Evolutionary conservation across 2,113 vertebrate genomes (phyloP), one percentile per base, ranked within the genome.

Genomic region (Herpailurus yagouaroundi): DNA sequence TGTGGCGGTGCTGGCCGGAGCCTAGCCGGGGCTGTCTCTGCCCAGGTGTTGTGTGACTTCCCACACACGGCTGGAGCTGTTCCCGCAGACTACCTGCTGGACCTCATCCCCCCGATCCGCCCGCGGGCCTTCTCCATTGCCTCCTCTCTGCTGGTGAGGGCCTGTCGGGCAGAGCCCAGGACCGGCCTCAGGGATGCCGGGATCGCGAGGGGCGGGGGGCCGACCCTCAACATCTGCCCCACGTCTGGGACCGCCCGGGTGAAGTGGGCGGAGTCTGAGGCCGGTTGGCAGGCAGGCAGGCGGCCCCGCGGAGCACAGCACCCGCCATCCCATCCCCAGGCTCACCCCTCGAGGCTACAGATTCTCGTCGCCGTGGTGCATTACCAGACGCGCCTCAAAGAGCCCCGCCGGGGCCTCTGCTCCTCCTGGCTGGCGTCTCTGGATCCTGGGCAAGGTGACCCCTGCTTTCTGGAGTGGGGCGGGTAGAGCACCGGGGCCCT

Each of bases 111-210:
- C 1, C 98, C 98, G 87, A 99, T 99, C 97, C 99, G 99, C 89
- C 99, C 99, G 0, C 99, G 99, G 0, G 99, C 99, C 11, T 99
- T 99, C 98, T 99, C 99, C 96, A 99, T 99, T 0, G 99, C 99
- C 76, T 99, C 99, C 36, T 99, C 99, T 1, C 29, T 99, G 31
- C 95, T 98, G 99, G 99, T 99, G 98, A 98, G 98, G 73, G 27
- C 14, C 64, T 21, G 4, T 60, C 4, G 41, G n/a, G 29, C 25
- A 16, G 27, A 8, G n/a, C 31, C 29, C 0, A 19, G 64, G 63
- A 14, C 38, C 14, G 1, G 31, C 55, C 33, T 13, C 12, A 9
- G 38, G 76, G 52, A 19, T 14, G 1, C 86, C 13, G 31, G 41
- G 48, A 29, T 0, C 9, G 4, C 0, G 31, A 41, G 52, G 4